These are phyloP conservation scores for Phocides pigmalion DNA, from an alignment of 1,140 invertebrate species.

Conservation along the genomic window DNA sequence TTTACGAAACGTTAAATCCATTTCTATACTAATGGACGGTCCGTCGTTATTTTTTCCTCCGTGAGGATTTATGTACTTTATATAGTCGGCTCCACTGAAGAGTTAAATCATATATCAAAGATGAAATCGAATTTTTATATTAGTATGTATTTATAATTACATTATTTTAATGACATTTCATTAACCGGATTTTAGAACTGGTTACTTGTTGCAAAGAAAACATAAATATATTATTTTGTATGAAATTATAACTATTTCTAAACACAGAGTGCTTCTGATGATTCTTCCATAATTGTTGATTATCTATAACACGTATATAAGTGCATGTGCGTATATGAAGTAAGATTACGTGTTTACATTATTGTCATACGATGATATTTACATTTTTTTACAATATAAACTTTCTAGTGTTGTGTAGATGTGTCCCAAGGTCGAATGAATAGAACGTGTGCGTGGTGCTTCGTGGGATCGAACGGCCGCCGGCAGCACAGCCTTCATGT, in stretches of 20 bases:
- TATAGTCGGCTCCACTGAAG: slow-evolving; percentile 19
- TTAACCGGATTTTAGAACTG: slow-evolving; percentile 6
- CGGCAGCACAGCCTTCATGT: not conserved
- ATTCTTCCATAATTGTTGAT: slow-evolving; percentile 75
- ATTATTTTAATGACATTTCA: slow-evolving; percentile 20
- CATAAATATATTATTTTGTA: slow-evolving; percentile 20
- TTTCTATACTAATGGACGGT: slow-evolving; percentile 28
- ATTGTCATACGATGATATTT: slow-evolving; percentile 31
- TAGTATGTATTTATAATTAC: slow-evolving; percentile 15
- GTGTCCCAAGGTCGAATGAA: slow-evolving; percentile 27
- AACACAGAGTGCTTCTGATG: slow-evolving; percentile 63
- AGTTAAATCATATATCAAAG: slow-evolving; percentile 25
- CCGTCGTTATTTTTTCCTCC: slow-evolving; percentile 44
- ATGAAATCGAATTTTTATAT: slow-evolving; percentile 33
- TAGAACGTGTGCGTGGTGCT: not conserved
- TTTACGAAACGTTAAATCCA: slow-evolving; percentile 32
- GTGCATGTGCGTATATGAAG: slow-evolving; percentile 29
- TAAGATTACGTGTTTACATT: slow-evolving; percentile 42
- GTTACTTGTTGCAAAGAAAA: slow-evolving; percentile 5
- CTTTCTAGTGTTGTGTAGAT: slow-evolving; percentile 10
- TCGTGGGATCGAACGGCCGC: not conserved
- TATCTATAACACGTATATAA: slow-evolving; percentile 41
- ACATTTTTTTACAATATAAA: slow-evolving; percentile 30
- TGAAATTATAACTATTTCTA: slow-evolving; percentile 41
- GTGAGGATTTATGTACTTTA: slow-evolving; percentile 43